phyloP scores from a whole-genome alignment of 2,797 vertebrate genomes.

The Moxostoma hubbsi region DNA sequence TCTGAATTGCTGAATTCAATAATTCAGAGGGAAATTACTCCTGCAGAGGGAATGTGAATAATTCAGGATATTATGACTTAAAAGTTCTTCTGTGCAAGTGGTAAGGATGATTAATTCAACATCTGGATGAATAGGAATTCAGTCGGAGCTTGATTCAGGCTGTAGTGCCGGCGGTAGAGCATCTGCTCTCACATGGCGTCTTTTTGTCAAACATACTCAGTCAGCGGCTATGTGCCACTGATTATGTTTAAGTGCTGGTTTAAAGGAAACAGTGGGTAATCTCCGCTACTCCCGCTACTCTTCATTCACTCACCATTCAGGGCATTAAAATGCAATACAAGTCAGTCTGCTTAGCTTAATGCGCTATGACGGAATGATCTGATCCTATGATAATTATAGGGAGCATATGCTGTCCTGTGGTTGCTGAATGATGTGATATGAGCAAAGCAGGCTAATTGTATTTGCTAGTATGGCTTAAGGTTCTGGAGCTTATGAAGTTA shows the following conservation, averaged over 20 bases:
- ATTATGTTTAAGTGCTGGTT: slow-evolving; percentile 32
- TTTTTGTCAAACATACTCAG: slow-evolving; percentile 43
- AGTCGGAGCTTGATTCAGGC: slow-evolving; percentile 64
- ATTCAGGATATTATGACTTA: slow-evolving; percentile 83
- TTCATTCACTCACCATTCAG: slow-evolving; percentile 21
- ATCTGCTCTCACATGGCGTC: slow-evolving; percentile 52
- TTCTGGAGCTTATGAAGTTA: slow-evolving; percentile 25
- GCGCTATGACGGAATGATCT: slow-evolving; percentile 51
- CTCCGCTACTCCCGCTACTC: slow-evolving; percentile 11
- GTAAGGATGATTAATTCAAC: slow-evolving; percentile 78
- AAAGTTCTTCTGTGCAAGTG: slow-evolving; percentile 72
- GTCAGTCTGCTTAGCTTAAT: slow-evolving; percentile 46
- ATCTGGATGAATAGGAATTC: slow-evolving; percentile 75
- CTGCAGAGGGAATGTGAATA: slow-evolving; percentile 76
- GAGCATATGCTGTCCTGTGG: slow-evolving; percentile 55
- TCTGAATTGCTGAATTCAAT: slow-evolving; percentile 76
- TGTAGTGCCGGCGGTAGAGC: slow-evolving; percentile 29
- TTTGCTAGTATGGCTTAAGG: slow-evolving; percentile 25
- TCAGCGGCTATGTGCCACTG: slow-evolving; percentile 33
- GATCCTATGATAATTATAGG: slow-evolving; percentile 57
- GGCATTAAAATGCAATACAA: slow-evolving; percentile 32
- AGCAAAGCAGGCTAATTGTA: slow-evolving; percentile 52
- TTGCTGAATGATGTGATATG: slow-evolving; percentile 52
- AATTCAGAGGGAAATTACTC: slow-evolving; percentile 81
- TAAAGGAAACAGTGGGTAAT: slow-evolving; percentile 36